Evolutionary conservation across 1,140 invertebrate species (phyloP).

Genomic region (Caenorhabditis brenneri): DNA sequence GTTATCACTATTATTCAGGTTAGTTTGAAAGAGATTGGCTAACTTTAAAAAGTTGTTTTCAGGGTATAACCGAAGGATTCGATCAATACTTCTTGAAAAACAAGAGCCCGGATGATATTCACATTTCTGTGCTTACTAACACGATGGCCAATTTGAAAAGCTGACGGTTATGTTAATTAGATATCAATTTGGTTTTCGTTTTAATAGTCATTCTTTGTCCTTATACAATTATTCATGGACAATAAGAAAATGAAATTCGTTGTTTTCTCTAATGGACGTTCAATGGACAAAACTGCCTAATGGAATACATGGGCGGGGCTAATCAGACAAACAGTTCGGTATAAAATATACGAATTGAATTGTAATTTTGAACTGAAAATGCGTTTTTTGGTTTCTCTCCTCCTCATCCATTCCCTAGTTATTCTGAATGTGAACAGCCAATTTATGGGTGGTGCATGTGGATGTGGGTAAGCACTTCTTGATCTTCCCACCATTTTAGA

Average conservation of each 20-base stretch:
- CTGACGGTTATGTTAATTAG: background rate
- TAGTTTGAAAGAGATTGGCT: background rate
- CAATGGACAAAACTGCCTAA: no score
- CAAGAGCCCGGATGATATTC: slow-evolving; percentile 51
- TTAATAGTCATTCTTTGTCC: no score
- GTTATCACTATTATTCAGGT: slow-evolving; percentile 50
- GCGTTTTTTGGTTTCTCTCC: background rate
- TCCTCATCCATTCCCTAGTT: background rate
- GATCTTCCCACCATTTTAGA: background rate
- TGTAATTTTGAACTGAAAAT: background rate
- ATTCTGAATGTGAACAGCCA: background rate
- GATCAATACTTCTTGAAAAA: slow-evolving; percentile 54
- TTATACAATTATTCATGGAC: no score
- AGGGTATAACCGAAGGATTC: slow-evolving; percentile 50
- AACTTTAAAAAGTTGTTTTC: slow-evolving; percentile 1
- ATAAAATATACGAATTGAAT: background rate
- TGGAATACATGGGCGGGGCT: background rate
- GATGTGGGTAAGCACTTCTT: background rate
- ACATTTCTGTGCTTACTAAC: slow-evolving; percentile 40
- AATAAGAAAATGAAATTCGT: no score
- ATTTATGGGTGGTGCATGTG: background rate
- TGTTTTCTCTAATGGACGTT: no score
- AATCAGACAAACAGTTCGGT: background rate
- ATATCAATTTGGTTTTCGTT: background rate
- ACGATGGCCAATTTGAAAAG: slow-evolving; percentile 29